A percentile compares a stretch with the other conserved stretches of the same genome.
Conservation (phyloP, 2,797 vertebrate species). For the Neosilurus hyrtlii region DNA sequence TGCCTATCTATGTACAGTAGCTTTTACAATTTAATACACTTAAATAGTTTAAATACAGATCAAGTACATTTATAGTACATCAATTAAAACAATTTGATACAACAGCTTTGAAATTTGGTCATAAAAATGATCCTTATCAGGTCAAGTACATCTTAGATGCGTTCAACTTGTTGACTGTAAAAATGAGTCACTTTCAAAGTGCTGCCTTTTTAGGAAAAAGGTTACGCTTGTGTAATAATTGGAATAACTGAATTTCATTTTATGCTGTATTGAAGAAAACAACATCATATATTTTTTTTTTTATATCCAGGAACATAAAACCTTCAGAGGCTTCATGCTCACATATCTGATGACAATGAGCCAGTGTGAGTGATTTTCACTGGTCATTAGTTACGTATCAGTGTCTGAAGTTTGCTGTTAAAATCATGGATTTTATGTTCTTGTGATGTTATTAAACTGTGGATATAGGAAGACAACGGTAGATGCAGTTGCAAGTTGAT, state of each 20-base stretch:
- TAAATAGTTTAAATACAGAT: constrained; percentile 51
- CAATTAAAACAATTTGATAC: constrained; percentile 49
- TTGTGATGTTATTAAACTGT: constrained; percentile 9
- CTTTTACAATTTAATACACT: constrained; percentile 52
- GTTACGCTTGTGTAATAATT: background rate
- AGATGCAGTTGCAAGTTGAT: constrained; percentile 41
- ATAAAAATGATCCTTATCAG: constrained; percentile 46
- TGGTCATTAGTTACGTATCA: background rate
- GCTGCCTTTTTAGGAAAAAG: background rate
- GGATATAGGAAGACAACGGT: constrained; percentile 51
- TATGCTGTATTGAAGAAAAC: background rate
- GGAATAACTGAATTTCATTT: constrained; percentile 28
- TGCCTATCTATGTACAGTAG: constrained; percentile 64
- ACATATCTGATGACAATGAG: background rate
- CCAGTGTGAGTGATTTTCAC: background rate
- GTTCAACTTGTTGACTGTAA: constrained; percentile 17
- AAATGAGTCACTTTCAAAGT: constrained; percentile 22
- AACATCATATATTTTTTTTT: constrained; percentile 4
- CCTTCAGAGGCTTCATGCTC: background rate
- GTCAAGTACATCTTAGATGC: constrained; percentile 37
- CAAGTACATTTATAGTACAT: constrained; percentile 52
- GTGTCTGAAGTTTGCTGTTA: constrained; percentile 30
- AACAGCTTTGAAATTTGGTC: constrained; percentile 51
- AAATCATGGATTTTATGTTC: constrained; percentile 5
- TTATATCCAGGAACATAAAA: background rate